These are phyloP conservation scores for Mesocentrotus franciscanus DNA, from an alignment of 53 echinoderm and acorn worm species.

Conservation along the genomic window DNA sequence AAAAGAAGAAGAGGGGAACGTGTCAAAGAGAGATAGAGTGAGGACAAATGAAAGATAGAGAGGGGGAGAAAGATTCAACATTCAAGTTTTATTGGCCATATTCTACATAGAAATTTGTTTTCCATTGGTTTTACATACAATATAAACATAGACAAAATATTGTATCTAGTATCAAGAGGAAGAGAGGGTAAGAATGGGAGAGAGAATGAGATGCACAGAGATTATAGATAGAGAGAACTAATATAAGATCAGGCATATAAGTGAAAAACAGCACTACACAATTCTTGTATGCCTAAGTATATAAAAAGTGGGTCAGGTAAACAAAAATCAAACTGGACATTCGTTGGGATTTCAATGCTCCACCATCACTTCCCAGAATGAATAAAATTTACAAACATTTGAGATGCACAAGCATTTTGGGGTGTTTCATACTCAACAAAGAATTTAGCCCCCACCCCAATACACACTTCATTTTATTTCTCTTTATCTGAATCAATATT, in stretches of 20 bases:
- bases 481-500: neutral
- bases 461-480: too few species aligned
- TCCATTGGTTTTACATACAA: too few species aligned
- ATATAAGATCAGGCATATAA: neutral
- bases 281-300: neutral
- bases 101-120: too few species aligned
- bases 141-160: too few species aligned
- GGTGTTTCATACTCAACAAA: too few species aligned
- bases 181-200: neutral
- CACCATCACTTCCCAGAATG: neutral
- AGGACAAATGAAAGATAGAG: neutral
- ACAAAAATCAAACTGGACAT: neutral
- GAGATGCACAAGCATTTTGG: too few species aligned
- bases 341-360: neutral
- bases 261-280: too few species aligned
- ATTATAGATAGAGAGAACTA: neutral
- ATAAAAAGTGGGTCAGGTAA: neutral
- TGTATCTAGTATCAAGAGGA: neutral
- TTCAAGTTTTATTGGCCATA: too few species aligned
- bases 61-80: too few species aligned
- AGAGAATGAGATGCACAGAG: neutral
- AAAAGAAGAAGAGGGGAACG: neutral
- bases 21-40: neutral
- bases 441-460: too few species aligned
- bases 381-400: too few species aligned